Percentiles rank a stretch among this genome's conserved stretches.
These are phyloP conservation scores for Pocillopora grandis DNA, from an alignment of 92 coral and sea anemone genomes.

Conservation along the genomic window DNA sequence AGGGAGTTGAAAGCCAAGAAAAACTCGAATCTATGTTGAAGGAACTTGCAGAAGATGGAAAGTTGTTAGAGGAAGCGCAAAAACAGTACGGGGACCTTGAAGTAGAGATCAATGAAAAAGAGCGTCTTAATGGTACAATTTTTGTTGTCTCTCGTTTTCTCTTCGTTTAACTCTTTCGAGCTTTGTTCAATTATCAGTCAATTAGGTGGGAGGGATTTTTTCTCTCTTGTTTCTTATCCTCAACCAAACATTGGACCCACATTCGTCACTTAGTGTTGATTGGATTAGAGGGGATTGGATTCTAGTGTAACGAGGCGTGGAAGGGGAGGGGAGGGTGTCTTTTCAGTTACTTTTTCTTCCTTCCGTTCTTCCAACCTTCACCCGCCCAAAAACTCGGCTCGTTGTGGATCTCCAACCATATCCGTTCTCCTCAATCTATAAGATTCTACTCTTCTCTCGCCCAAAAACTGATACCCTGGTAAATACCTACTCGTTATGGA, in stretches of 20 bases:
- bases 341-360: too few relatives aligned
- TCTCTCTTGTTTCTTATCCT: too few relatives aligned
- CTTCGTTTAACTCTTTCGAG: background rate
- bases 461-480: too few relatives aligned
- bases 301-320: too few relatives aligned
- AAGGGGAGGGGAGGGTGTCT: too few relatives aligned
- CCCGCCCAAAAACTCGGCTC: too few relatives aligned
- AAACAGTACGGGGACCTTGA: constrained; percentile 20
- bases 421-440: too few relatives aligned
- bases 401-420: too few relatives aligned
- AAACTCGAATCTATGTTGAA: constrained; percentile 48
- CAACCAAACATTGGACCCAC: too few relatives aligned
- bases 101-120: constrained; percentile 26
- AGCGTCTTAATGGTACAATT: constrained; percentile 17
- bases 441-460: too few relatives aligned
- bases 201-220: background rate
- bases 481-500: too few relatives aligned
- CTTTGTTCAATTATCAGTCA: background rate
- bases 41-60: constrained; percentile 40
- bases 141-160: background rate
- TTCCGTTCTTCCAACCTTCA: too few relatives aligned
- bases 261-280: background rate
- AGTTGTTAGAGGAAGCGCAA: constrained; percentile 38
- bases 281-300: background rate
- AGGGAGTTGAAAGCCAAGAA: constrained; percentile 63